Conservation (phyloP, 2,113 vertebrate species). For the Pao palembangensis region DNA sequence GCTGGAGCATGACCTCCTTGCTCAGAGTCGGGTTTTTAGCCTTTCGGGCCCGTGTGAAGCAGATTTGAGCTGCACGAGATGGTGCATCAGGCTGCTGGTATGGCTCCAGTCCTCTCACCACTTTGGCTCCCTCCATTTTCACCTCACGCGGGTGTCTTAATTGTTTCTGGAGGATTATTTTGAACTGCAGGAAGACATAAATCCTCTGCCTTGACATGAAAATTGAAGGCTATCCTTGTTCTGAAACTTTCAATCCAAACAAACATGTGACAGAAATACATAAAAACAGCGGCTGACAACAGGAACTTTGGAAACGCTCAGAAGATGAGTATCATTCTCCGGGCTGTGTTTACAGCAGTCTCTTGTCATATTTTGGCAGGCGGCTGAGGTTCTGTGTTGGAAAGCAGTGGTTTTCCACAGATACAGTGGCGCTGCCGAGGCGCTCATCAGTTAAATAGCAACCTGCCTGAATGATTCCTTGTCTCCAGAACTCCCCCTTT, state of each 20-base stretch:
- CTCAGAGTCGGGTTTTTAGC: too few relatives aligned
- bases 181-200: too few relatives aligned
- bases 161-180: too few relatives aligned
- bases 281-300: neutral
- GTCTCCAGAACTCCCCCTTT: conserved; percentile 53
- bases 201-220: too few relatives aligned
- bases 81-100: too few relatives aligned
- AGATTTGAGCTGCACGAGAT: too few relatives aligned
- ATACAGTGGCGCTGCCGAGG: conserved; percentile 53
- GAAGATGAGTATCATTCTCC: conserved; percentile 15
- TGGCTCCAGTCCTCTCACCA: too few relatives aligned
- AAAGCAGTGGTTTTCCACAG: conserved; percentile 49
- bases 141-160: too few relatives aligned
- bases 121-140: too few relatives aligned
- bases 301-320: neutral
- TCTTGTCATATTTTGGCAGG: conserved; percentile 56
- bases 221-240: too few relatives aligned
- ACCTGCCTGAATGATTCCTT: conserved; percentile 56
- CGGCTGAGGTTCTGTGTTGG: conserved; percentile 39
- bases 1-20: too few relatives aligned
- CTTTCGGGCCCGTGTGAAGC: too few relatives aligned
- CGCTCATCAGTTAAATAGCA: conserved; percentile 62
- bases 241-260: neutral
- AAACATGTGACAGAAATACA: neutral
- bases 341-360: conserved; percentile 41